Conservation (phyloP, 37 sponge, comb jelly and placozoan species). For the Chondrosia reniformis region DNA sequence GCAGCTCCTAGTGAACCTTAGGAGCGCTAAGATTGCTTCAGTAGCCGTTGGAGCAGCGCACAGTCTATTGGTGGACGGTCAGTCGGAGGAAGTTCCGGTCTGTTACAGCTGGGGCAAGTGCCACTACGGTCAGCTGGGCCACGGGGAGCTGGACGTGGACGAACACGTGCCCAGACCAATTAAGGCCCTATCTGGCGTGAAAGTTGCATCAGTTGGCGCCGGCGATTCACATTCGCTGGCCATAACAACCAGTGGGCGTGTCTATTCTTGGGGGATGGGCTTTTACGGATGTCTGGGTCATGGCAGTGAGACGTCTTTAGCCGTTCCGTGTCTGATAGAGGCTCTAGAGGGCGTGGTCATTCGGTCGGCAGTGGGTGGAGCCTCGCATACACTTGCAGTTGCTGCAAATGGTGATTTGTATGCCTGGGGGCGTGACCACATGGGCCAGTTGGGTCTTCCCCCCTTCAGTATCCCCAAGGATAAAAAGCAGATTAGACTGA, state of each 20-base stretch:
- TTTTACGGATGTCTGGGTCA: constrained; percentile 60
- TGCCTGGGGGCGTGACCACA: constrained; percentile 75
- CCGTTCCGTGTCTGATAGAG: constrained; percentile 57
- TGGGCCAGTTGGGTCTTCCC: constrained; percentile 67
- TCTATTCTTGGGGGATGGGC: constrained; percentile 84
- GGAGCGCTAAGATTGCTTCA: not conserved
- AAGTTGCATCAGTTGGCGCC: constrained; percentile 32
- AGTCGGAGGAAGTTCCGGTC: too few species aligned
- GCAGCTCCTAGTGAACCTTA: constrained; percentile 23
- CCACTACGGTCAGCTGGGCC: constrained; percentile 79
- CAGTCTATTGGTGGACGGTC: constrained; percentile 38
- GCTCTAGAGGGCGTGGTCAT: constrained; percentile 14
- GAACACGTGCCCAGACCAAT: constrained; percentile 35
- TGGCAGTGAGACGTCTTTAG: constrained; percentile 37
- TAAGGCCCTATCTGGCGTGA: constrained; percentile 52
- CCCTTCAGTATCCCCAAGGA: constrained; percentile 7
- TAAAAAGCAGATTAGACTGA: constrained; percentile 31
- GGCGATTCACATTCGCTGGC: constrained; percentile 60
- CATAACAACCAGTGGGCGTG: constrained; percentile 41
- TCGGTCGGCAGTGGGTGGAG: constrained; percentile 40
- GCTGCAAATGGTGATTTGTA: constrained; percentile 36
- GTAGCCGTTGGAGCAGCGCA: constrained; percentile 58
- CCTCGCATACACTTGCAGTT: constrained; percentile 67
- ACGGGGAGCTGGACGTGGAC: constrained; percentile 54
- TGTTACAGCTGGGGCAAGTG: constrained; percentile 77